Evolutionary conservation across 2,888 invertebrate species (phyloP), one percentile per base, ranked within the genome.

Genomic region (Brachypalpus laphriformis): DNA sequence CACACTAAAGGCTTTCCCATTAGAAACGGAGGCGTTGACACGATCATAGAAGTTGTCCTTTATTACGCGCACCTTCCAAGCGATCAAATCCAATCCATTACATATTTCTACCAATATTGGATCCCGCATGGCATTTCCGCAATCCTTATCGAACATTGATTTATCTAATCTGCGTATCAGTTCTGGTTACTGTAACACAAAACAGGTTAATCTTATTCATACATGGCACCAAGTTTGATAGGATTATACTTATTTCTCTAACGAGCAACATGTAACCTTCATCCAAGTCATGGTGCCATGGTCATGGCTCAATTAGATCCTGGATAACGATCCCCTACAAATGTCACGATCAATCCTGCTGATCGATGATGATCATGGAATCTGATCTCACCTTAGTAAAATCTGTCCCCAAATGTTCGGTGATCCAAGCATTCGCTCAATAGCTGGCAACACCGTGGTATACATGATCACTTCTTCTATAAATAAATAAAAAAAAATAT

Each of bases 211-310:
- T 25, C 25, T 25, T 25, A 42, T n/a, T n/a, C n/a, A n/a, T 0
- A 51, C 20, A 56, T n/a, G 20, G 49, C 22, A 25, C 2, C 25
- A 4, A 25, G 25, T 25, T 25, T 5, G 25, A 20, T 42, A 25
- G 25, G 25, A 25, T 5, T 25, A 25, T 11, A 77, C 63, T 76
- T 56, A 86, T 93, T 90, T 92, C 92, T 88, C 93, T 92, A 71
- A 90, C 92, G 59, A 93, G 87, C 40, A 93, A 91, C 31, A 93
- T 91, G 87, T 93, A 93, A 2, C 90, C 88, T 70, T 92, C 89
- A 88, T 93, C 93, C 28, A 94, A 90, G 18, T 93, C 93, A 42
- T 89, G 87, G 66, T 91, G 90, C 54, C 93, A 0, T 34, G 11
- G 25, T n/a, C n/a, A n/a, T n/a, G 90, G 87, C 3, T 90, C 89